Conservation (phyloP, 2,797 vertebrate species). For the Dendrocincla tyrannina region DNA sequence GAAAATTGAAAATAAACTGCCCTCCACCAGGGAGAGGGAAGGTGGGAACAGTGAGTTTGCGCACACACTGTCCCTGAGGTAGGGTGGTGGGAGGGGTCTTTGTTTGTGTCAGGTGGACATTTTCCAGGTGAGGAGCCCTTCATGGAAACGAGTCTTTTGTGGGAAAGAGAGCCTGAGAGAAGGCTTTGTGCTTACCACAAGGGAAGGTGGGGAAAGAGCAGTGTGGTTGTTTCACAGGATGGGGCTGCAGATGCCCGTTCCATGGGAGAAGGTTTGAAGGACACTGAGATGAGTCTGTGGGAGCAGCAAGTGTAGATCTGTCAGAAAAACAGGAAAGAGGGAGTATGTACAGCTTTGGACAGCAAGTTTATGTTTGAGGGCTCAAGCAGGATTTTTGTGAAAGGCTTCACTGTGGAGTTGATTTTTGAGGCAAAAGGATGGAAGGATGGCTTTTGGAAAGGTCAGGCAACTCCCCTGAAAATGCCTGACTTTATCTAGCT, state of each 20-base stretch:
- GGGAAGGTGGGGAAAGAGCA: neutral
- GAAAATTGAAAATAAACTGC: neutral
- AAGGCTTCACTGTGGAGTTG: neutral
- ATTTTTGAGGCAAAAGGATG: neutral
- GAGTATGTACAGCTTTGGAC: rapidly evolving
- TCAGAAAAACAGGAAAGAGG: too few species aligned
- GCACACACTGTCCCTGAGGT: rapidly evolving
- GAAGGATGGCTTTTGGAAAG: neutral
- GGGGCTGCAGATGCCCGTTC: rapidly evolving
- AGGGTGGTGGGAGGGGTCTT: neutral
- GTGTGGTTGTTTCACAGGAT: neutral
- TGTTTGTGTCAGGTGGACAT: neutral
- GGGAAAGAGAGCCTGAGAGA: neutral
- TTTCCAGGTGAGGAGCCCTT: neutral
- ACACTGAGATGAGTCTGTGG: neutral
- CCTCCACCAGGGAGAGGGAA: neutral
- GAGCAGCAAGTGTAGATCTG: neutral
- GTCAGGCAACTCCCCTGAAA: neutral
- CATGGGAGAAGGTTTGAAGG: neutral
- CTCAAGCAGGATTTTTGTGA: neutral
- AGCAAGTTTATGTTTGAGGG: neutral
- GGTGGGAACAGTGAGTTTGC: rapidly evolving
- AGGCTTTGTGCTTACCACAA: rapidly evolving
- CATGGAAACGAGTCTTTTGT: neutral
- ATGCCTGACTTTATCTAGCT: neutral